Evolutionary conservation across 2,888 invertebrate species (phyloP).

Genomic region (Papilio elwesi): DNA sequence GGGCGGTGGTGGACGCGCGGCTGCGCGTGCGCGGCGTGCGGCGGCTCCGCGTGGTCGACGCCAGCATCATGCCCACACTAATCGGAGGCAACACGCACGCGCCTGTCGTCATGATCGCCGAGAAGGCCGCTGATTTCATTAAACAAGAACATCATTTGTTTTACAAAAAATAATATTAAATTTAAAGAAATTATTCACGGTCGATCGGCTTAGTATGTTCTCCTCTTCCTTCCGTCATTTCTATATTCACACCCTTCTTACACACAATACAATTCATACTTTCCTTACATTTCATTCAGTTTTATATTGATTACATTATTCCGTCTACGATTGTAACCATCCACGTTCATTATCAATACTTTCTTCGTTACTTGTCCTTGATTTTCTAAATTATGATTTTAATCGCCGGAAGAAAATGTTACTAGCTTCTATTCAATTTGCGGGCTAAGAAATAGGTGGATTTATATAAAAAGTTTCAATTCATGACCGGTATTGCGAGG

Average conservation of each 20-base stretch:
- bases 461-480: constrained; percentile 1
- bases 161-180: neutral
- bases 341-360: too few species aligned
- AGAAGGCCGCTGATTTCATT: constrained; percentile 49
- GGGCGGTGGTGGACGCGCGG: constrained; percentile 48
- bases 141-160: constrained; percentile 39
- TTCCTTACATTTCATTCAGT: too few species aligned
- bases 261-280: too few species aligned
- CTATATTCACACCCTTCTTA: too few species aligned
- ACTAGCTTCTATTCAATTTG: neutral
- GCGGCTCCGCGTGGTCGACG: constrained; percentile 53
- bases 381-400: too few species aligned
- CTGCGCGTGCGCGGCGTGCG: constrained; percentile 49
- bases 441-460: too few species aligned
- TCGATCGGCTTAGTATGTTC: too few species aligned
- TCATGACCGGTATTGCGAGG: neutral
- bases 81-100: constrained; percentile 53
- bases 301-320: too few species aligned
- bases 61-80: constrained; percentile 50
- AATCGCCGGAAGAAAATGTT: neutral
- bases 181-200: too few species aligned
- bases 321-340: too few species aligned
- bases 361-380: too few species aligned
- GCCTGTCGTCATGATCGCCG: constrained; percentile 51
- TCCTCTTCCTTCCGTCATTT: too few species aligned